phyloP scores from a whole-genome alignment of 2,113 vertebrate species.

The Sceloporus tristichus region DNA sequence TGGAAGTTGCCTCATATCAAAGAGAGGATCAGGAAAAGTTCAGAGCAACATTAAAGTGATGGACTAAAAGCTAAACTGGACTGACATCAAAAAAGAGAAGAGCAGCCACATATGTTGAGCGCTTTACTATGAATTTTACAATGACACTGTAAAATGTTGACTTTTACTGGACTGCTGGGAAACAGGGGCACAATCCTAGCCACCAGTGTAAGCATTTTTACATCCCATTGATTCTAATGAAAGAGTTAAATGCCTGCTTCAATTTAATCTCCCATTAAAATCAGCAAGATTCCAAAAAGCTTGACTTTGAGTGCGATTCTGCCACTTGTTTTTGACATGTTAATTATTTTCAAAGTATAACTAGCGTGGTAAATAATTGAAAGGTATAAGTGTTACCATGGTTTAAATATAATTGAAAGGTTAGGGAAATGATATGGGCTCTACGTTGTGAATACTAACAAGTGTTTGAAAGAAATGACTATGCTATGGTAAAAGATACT shows the following conservation, averaged over 20 bases:
- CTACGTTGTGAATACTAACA: neutral
- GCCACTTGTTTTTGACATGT: neutral
- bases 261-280: neutral
- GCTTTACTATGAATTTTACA: neutral
- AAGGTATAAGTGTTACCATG: conserved; percentile 18
- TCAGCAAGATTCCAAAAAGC: neutral
- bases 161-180: neutral
- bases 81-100: neutral
- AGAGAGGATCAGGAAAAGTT: neutral
- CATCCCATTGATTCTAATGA: neutral
- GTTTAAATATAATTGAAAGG: conserved; percentile 11
- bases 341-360: conserved; percentile 14
- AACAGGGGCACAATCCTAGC: neutral
- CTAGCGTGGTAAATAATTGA: neutral
- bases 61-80: neutral
- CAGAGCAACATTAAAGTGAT: neutral
- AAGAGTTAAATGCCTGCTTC: neutral
- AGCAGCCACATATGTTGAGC: neutral
- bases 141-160: neutral
- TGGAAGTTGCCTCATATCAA: too few relatives aligned
- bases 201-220: neutral
- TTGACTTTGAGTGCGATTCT: neutral
- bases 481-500: neutral
- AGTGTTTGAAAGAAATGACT: neutral
- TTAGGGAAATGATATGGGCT: neutral